phyloP scores from a whole-genome alignment of 1,140 invertebrate species.

The Drosophila dunni region DNA sequence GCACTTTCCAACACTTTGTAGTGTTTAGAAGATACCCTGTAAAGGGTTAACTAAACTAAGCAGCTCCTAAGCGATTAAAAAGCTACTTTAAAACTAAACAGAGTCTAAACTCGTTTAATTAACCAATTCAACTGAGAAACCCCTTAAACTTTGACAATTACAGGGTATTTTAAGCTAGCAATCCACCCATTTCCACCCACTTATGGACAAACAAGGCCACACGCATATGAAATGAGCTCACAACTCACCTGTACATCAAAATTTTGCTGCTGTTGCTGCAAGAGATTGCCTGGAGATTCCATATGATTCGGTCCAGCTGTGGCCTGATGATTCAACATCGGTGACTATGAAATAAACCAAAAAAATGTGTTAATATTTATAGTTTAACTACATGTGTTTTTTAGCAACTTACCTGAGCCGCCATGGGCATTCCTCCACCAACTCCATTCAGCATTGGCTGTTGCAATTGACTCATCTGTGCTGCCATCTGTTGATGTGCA shows the following conservation, averaged over 20 bases:
- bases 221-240: not conserved
- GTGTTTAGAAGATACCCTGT: conserved; percentile 18
- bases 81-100: too few relatives aligned
- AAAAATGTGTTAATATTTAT: conserved; percentile 8
- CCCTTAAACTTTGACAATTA: too few relatives aligned
- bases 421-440: conserved; percentile 82
- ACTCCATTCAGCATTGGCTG: conserved; percentile 84
- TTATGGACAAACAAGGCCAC: too few relatives aligned
- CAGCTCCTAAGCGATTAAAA: not conserved
- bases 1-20: not conserved
- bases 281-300: conserved; percentile 83
- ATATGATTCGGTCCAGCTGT: conserved; percentile 80
- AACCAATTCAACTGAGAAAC: too few relatives aligned
- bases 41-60: not conserved
- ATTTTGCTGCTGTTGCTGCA: conserved; percentile 83
- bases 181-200: too few relatives aligned
- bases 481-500: conserved; percentile 81
- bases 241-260: conserved; percentile 84
- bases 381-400: not conserved
- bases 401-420: conserved; percentile 72
- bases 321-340: conserved; percentile 83
- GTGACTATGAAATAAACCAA: conserved; percentile 49
- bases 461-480: conserved; percentile 83
- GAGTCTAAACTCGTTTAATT: too few relatives aligned
- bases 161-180: too few relatives aligned